phyloP scores from a whole-genome alignment of 1,140 invertebrate species.

The Zaprionus tsacasi region DNA sequence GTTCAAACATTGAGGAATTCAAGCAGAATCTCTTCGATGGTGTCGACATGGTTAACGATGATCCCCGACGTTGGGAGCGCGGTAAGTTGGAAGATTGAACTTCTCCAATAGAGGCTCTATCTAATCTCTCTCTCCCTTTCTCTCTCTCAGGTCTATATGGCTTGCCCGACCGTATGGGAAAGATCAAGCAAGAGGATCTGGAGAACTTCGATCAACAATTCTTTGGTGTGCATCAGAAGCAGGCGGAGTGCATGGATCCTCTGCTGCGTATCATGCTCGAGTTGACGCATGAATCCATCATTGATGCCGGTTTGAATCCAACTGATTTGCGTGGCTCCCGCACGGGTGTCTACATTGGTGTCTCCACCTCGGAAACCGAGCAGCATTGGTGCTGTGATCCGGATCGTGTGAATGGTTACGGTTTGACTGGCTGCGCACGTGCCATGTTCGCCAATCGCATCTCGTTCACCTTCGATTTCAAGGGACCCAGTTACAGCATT shows the following conservation, averaged over 20 bases:
- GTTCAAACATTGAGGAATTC: conserved; percentile 94
- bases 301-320: conserved; percentile 96
- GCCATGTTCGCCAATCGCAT: conserved; percentile 99
- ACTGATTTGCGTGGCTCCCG: conserved; percentile 90
- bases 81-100: conserved; percentile 68
- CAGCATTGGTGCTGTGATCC: conserved; percentile 91
- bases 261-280: conserved; percentile 96
- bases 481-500: conserved; percentile 94
- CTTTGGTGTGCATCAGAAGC: conserved; percentile 96
- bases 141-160: conserved; percentile 87
- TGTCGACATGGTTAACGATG: conserved; percentile 94
- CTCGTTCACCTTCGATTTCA: conserved; percentile 97
- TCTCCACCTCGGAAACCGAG: conserved; percentile 93
- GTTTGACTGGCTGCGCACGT: conserved; percentile 94
- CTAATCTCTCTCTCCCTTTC: background rate
- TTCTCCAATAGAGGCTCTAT: background rate
- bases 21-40: conserved; percentile 93
- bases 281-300: conserved; percentile 96
- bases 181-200: conserved; percentile 95
- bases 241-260: conserved; percentile 98
- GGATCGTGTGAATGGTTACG: conserved; percentile 95
- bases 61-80: conserved; percentile 91
- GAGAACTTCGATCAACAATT: conserved; percentile 95
- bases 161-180: conserved; percentile 93
- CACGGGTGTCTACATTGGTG: conserved; percentile 96